A percentile compares a stretch with the other conserved stretches of the same genome.
Evolutionary conservation across 35 echinoderm and acorn worm genomes (phyloP).

Genomic region (Heliocidaris tuberculata): DNA sequence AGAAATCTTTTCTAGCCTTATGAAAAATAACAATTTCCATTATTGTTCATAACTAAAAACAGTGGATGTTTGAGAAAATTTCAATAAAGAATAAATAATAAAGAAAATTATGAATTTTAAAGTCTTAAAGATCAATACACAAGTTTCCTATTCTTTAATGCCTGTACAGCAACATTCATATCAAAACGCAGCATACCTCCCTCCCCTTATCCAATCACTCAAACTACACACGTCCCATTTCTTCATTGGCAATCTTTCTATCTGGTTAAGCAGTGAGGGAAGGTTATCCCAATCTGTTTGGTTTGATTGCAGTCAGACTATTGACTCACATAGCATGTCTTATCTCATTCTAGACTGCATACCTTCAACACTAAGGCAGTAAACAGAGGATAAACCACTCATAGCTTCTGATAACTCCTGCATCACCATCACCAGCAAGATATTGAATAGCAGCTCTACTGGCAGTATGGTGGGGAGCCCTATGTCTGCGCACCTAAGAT

Average conservation of each 20-base stretch:
- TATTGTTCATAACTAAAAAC: no score
- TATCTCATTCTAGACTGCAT: not conserved
- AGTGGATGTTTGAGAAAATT: no score
- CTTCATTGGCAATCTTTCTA: not conserved
- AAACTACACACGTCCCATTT: not conserved
- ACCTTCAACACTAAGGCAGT: not conserved
- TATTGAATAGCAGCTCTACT: not conserved
- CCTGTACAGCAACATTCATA: not conserved
- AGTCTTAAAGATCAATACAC: no score
- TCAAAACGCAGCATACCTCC: not conserved
- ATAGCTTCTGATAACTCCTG: not conserved
- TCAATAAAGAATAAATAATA: no score
- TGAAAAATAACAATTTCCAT: no score
- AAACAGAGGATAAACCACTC: slow-evolving; percentile 9
- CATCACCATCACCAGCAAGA: not conserved
- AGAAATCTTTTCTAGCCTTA: no score
- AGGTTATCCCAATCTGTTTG: not conserved
- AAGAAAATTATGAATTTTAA: no score
- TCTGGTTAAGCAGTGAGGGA: not conserved
- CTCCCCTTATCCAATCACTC: not conserved
- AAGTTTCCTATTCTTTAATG: no score
- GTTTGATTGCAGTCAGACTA: not conserved
- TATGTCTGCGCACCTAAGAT: no score
- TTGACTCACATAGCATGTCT: not conserved
- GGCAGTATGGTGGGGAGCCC: no score